These are phyloP conservation scores for Ascidia mentula DNA, from an alignment of 23 tunicate genomes.

Conservation along the genomic window DNA sequence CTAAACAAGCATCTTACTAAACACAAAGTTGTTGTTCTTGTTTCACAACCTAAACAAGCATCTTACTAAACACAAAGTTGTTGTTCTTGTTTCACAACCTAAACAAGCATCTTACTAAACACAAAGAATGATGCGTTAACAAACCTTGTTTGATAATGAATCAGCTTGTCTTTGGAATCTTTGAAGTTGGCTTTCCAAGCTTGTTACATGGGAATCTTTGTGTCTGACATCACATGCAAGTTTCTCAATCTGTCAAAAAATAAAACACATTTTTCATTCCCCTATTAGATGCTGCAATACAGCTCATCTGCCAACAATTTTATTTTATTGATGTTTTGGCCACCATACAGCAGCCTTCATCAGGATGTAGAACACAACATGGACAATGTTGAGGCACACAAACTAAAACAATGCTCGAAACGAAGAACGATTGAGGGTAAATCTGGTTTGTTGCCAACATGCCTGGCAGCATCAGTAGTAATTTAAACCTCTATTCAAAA, in stretches of 20 bases:
- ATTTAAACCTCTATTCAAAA: too few species aligned
- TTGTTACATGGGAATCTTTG: slow-evolving; percentile 23
- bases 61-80: background rate
- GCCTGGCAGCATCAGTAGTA: too few species aligned
- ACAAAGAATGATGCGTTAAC: background rate
- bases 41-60: background rate
- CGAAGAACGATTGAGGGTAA: too few species aligned
- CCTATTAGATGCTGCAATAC: too few species aligned
- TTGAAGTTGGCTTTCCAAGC: slow-evolving; percentile 39
- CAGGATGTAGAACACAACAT: too few species aligned
- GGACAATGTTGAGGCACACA: too few species aligned
- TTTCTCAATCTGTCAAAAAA: slow-evolving; percentile 23
- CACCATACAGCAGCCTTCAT: too few species aligned
- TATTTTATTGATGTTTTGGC: too few species aligned
- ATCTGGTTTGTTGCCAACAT: too few species aligned
- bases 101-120: background rate
- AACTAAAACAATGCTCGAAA: too few species aligned
- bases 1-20: background rate
- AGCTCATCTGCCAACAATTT: too few species aligned
- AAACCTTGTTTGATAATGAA: slow-evolving; percentile 28
- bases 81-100: background rate
- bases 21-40: background rate
- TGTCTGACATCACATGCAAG: slow-evolving; percentile 25
- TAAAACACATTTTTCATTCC: background rate
- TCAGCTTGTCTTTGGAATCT: slow-evolving; percentile 41